Evolutionary conservation across 2,888 invertebrate genomes (phyloP), one percentile per base, ranked within the genome.

Genomic region (Noctua janthe): DNA sequence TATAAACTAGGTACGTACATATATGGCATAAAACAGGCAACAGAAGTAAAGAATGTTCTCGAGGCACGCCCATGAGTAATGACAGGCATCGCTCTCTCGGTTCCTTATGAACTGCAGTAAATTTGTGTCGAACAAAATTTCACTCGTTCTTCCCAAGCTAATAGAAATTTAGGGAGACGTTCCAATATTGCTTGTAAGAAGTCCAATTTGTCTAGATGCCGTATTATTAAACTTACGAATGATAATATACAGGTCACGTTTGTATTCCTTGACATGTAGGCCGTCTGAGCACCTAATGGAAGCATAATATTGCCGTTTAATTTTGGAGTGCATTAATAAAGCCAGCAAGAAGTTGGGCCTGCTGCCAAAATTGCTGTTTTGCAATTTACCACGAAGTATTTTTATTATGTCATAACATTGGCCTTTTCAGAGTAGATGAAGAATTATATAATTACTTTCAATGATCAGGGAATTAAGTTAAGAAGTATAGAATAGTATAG

Each of bases 61-160:
- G 86, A 91, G 92, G 91, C 93, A 92, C 91, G 93, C 90, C 89
- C 92, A 91, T 95, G 96, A 96, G 92, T 95, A 95, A 96, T 96
- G 93, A 88, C 87, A 87, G 91, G 91, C 93, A 95, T 96, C 94
- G 91, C 92, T 96, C 95, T 93, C 89, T 87, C 87, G 89, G 92
- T 91, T 94, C 93, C 94, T 95, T 95, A 95, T 95, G 95, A 95
- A 95, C 94, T 94, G 93, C 92, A 94, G 92, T 96, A 94, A 94
- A 95, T 95, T 93, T 92, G 90, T 93, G 94, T 94, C 95, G 94
- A 95, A 95, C 95, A 90, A 94, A 94, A 94, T 94, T 95, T 94
- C 92, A 94, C 94, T 95, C 93, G 92, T 93, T 93, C 91, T 91
- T 91, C 90, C 89, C 86, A 47, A 29, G 88, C 89, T 91, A 92